phyloP scores from a whole-genome alignment of 2,797 vertebrate species.

The Loriculus beryllinus region DNA sequence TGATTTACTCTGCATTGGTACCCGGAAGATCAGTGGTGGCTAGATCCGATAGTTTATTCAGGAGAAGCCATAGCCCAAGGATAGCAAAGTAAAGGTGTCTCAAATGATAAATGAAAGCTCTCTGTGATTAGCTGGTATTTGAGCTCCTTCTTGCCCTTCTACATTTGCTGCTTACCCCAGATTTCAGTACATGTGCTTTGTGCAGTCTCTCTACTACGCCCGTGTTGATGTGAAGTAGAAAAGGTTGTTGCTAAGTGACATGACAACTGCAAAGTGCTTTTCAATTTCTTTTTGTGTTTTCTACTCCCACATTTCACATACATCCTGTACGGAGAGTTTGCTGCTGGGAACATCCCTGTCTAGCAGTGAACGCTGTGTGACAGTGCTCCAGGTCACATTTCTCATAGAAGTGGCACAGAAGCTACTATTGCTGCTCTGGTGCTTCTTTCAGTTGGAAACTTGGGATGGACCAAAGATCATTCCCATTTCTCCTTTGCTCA shows the following conservation, averaged over 20 bases:
- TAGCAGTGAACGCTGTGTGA: background rate
- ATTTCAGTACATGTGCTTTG: background rate
- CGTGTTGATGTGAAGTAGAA: background rate
- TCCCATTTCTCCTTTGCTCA: accelerated
- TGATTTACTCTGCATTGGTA: background rate
- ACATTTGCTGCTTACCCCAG: background rate
- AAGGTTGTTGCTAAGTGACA: conserved; percentile 47
- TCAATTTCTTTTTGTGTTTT: conserved; percentile 47
- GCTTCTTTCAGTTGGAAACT: background rate
- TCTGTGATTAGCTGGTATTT: background rate
- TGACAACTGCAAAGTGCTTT: conserved; percentile 53
- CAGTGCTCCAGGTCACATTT: background rate
- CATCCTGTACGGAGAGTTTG: background rate
- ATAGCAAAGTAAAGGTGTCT: accelerated
- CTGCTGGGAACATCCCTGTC: background rate
- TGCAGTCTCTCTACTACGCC: background rate
- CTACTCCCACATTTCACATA: conserved; percentile 52
- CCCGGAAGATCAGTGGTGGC: background rate
- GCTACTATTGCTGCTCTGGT: background rate
- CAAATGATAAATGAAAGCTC: background rate
- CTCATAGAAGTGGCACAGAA: background rate
- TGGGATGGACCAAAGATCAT: background rate
- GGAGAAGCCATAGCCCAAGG: background rate
- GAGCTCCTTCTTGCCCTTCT: background rate
- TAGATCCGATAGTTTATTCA: background rate